A percentile compares a stretch with the other conserved stretches of the same genome.
These are phyloP conservation scores for Coccyzus lansbergi DNA, from an alignment of 2,797 vertebrate species.

Conservation along the genomic window DNA sequence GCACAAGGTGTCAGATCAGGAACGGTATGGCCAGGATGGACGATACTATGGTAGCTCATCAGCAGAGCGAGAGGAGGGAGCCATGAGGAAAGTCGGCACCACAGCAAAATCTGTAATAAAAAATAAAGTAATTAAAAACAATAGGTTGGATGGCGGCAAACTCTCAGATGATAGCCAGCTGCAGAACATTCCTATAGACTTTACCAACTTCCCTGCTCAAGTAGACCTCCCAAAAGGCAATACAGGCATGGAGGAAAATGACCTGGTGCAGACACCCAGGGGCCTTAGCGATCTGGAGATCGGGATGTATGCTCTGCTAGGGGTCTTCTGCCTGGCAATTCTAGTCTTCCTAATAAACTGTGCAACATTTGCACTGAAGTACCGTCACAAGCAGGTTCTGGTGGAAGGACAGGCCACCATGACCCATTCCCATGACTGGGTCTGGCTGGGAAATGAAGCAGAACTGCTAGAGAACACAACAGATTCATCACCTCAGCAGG, in stretches of 20 bases:
- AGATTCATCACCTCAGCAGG: slow-evolving; percentile 82
- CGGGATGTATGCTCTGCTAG: slow-evolving; percentile 96
- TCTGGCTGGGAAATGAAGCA: slow-evolving; percentile 93
- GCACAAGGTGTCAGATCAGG: slow-evolving; percentile 79
- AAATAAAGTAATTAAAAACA: slow-evolving; percentile 64
- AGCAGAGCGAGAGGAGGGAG: slow-evolving; percentile 82
- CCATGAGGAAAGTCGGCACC: slow-evolving; percentile 78
- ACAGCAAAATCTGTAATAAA: slow-evolving; percentile 83
- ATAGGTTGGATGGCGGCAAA: slow-evolving; percentile 77
- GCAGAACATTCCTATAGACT: slow-evolving; percentile 87
- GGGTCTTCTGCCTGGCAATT: slow-evolving; percentile 97
- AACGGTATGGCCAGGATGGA: slow-evolving; percentile 80
- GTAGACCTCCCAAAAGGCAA: slow-evolving; percentile 85
- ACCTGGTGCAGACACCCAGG: slow-evolving; percentile 81
- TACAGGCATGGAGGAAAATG: slow-evolving; percentile 78
- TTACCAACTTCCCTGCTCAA: slow-evolving; percentile 90
- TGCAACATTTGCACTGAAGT: slow-evolving; percentile 92
- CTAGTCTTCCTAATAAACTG: slow-evolving; percentile 97
- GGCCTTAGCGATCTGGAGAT: slow-evolving; percentile 94
- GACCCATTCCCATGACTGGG: slow-evolving; percentile 96
- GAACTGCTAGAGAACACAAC: slow-evolving; percentile 88
- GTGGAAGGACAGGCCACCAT: slow-evolving; percentile 86
- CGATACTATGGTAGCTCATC: slow-evolving; percentile 83
- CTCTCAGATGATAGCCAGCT: slow-evolving; percentile 79
- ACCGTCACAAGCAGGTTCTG: slow-evolving; percentile 92